Base-by-base conservation (phyloP, 2,113 vertebrate genomes). In the Ictalurus furcatus region DNA sequence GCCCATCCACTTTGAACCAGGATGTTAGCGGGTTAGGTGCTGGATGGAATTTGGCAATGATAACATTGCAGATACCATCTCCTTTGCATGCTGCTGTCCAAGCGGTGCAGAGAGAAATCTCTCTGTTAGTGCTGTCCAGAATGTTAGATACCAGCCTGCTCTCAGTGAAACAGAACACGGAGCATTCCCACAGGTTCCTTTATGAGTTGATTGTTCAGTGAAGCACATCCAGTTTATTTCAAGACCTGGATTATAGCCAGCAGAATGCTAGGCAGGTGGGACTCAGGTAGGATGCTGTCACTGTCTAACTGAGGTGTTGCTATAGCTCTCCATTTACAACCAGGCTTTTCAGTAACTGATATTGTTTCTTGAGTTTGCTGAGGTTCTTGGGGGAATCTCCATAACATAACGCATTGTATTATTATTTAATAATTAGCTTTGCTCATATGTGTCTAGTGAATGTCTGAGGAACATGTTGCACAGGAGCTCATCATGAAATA, bases 71-170 rank as follows among this genome's bases (percentile, higher is more conserved):
- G 44, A 52, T 76, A 37, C 37, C 8, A 19, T 40, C 37, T 28
- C 23, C 4, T 12, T 28, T 78, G 74, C 23, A 25, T 79, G 4
- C 23, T 79, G 44, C 2, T 79, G 25, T 79, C 76, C 76, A 54
- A 21, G 44, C 7, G 19, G 37, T n/a, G 44, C 44, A 79, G 5
- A 79, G 76, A 44, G 17, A 76, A 44, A 23, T 23, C 44, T 48
- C 21, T 79, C 76, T 54, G 76, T 79, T 79, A 79, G 76, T 52
- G 44, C 76, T 52, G 76, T 52, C 76, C 44, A 52, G 74, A 78
- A 25, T 52, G 23, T 52, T 52, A 52, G 44, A 79, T 52, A 79
- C 76, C 76, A 52, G 44, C 12, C 76, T 79, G 76, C 44, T 52
- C 40, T 28, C 25, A 79, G 76, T 28, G 44, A 52, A 79, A 79